A percentile compares a stretch with the other conserved stretches of the same genome.
These are phyloP conservation scores for Ips nitidus DNA, from an alignment of 1,140 invertebrate genomes.

Conservation along the genomic window DNA sequence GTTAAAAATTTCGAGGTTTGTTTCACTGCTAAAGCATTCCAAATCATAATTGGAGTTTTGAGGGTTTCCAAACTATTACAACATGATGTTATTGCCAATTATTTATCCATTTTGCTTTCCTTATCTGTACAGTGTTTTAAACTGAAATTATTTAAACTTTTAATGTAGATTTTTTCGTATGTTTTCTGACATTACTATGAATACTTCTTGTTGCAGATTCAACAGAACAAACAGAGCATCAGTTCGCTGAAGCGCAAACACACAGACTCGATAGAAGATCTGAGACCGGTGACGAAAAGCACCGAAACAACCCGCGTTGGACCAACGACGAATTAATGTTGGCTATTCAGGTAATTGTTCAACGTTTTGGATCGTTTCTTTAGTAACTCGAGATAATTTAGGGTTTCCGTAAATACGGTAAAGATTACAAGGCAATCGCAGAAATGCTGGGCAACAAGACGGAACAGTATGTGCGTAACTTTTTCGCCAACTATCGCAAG, in stretches of 20 bases:
- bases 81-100: too few species aligned
- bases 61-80: too few species aligned
- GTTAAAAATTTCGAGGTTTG: too few species aligned
- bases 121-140: too few species aligned
- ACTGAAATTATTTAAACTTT: too few species aligned
- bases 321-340: conserved; percentile 89
- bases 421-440: conserved; percentile 93
- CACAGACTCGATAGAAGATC: conserved; percentile 71
- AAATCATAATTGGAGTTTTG: too few species aligned
- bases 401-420: conserved; percentile 91
- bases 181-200: too few species aligned
- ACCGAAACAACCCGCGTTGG: conserved; percentile 66
- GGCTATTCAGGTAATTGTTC: conserved; percentile 68
- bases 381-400: not conserved
- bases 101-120: too few species aligned
- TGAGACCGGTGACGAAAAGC: conserved; percentile 56
- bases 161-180: too few species aligned
- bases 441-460: conserved; percentile 95
- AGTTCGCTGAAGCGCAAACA: conserved; percentile 80
- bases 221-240: conserved; percentile 91
- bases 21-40: too few species aligned
- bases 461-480: conserved; percentile 86
- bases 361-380: not conserved
- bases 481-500: conserved; percentile 87
- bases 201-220: conserved; percentile 67